A percentile compares a stretch with the other conserved stretches of the same genome.
Conservation (phyloP, 2,888 invertebrate genomes). For the Hirtodrosophila trivittata region DNA sequence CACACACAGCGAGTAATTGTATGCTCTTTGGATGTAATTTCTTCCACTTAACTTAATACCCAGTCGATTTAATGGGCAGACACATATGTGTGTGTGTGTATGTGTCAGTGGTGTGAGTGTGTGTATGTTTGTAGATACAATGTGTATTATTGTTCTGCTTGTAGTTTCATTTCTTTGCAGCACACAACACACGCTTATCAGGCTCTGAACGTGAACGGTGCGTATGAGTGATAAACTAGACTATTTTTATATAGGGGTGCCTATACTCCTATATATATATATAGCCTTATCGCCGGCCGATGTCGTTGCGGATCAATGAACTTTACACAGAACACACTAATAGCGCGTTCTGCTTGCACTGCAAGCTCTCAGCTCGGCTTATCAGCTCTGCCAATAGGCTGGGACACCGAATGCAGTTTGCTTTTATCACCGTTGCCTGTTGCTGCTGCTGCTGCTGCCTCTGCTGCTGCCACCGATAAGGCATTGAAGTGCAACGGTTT, state of each 20-base stretch:
- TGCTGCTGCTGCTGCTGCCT: background rate
- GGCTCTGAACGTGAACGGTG: conserved; percentile 36
- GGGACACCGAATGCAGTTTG: conserved; percentile 31
- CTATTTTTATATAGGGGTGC: conserved; percentile 47
- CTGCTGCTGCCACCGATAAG: conserved; percentile 27
- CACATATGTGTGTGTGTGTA: conserved; percentile 36
- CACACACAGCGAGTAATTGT: conserved; percentile 60
- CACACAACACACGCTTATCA: conserved; percentile 23
- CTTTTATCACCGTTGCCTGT: conserved; percentile 29
- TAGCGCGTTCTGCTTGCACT: conserved; percentile 44
- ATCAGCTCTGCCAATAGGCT: conserved; percentile 41
- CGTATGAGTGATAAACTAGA: conserved; percentile 57
- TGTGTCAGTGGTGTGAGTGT: conserved; percentile 5
- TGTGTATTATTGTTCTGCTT: conserved; percentile 35
- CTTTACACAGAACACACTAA: conserved; percentile 46
- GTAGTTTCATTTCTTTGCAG: conserved; percentile 3
- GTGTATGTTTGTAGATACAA: conserved; percentile 22
- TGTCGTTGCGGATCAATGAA: conserved; percentile 68
- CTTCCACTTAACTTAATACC: conserved; percentile 83
- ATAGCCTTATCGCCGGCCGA: conserved; percentile 52
- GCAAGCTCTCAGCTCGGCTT: conserved; percentile 12
- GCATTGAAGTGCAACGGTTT: background rate
- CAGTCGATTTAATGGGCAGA: conserved; percentile 73
- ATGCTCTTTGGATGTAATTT: conserved; percentile 79
- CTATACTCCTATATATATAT: conserved; percentile 45